Evolutionary conservation across 2,113 vertebrate genomes (phyloP), one percentile per base, ranked within the genome.

Genomic region (Myxocyprinus asiaticus): DNA sequence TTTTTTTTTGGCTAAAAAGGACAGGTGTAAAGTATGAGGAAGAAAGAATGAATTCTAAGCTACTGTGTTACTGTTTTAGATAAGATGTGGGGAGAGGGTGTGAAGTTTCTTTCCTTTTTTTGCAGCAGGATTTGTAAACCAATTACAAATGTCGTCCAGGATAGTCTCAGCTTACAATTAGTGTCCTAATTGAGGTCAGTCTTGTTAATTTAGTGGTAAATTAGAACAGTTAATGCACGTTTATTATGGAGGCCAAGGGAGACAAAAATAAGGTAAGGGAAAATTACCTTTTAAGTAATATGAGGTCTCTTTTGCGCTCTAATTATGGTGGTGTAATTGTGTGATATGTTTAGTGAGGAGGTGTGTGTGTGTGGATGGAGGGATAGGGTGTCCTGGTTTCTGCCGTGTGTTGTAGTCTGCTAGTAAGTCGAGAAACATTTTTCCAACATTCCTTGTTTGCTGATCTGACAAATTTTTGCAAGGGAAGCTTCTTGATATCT

Each of bases 161-260:
- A 78, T 83, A 89, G 85, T 86, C 86, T 88, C 84, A 67, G 88
- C 90, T 88, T 77, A 90, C 93, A 92, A 91, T 92, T 91, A 93
- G 85, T 82, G 67, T 77, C 86, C 87, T 93, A 91, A 94, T 93
- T 92, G 91, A 91, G 92, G 92, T 93, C 91, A 93, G 89, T 90
- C 89, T 93, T 89, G 91, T 93, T 93, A 89, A 93, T 93, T 93
- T 93, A 90, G 90, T 91, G 88, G 89, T 89, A 88, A 94, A 92
- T 92, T 94, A 92, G 89, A 93, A 93, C 89, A 89, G 90, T 93
- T 93, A 92, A 92, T 93, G 89, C 87, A 87, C 88, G 86, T 91
- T 92, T 92, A 92, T 90, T 88, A 84, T 87, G 89, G 90, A 86
- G 90, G 89, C 92, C 91, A 91, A 68, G 91, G 89, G 91, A 93